A percentile compares a stretch with the other conserved stretches of the same genome.
phyloP scores from a whole-genome alignment of 2,797 vertebrate species.

The Anisognathus igniventris region DNA sequence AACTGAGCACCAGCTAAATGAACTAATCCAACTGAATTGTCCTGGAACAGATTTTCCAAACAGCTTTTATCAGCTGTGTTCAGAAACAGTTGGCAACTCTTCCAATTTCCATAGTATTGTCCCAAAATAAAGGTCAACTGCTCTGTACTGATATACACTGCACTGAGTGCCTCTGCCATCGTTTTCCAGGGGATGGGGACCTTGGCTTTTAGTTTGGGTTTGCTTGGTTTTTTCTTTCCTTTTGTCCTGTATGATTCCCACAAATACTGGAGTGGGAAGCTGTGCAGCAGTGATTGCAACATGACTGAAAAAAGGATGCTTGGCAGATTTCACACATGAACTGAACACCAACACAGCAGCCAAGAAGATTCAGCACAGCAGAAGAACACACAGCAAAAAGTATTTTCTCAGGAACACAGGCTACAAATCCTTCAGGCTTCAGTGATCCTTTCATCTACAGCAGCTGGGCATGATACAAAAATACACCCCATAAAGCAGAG shows the following conservation, averaged over 20 bases:
- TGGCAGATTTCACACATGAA: neutral
- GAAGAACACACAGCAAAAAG: neutral
- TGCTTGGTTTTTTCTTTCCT: neutral
- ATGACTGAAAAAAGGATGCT: neutral
- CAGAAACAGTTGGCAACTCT: neutral
- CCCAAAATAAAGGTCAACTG: neutral
- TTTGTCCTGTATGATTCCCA: neutral
- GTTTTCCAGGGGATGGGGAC: neutral
- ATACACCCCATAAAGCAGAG: neutral
- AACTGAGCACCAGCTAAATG: neutral
- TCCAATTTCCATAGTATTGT: neutral
- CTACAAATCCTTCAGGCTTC: neutral
- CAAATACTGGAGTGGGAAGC: neutral
- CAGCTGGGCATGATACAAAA: neutral
- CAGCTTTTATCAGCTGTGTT: constrained; percentile 22
- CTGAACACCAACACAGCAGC: neutral
- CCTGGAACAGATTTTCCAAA: neutral
- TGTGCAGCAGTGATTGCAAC: neutral
- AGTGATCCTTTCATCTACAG: neutral
- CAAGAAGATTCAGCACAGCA: neutral
- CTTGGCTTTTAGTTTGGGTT: neutral
- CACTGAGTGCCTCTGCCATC: neutral
- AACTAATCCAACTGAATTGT: neutral
- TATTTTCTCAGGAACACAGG: neutral
- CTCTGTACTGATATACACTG: neutral